These are phyloP conservation scores for Dynastes hyllus DNA, from an alignment of 2,888 invertebrate genomes.

Conservation along the genomic window DNA sequence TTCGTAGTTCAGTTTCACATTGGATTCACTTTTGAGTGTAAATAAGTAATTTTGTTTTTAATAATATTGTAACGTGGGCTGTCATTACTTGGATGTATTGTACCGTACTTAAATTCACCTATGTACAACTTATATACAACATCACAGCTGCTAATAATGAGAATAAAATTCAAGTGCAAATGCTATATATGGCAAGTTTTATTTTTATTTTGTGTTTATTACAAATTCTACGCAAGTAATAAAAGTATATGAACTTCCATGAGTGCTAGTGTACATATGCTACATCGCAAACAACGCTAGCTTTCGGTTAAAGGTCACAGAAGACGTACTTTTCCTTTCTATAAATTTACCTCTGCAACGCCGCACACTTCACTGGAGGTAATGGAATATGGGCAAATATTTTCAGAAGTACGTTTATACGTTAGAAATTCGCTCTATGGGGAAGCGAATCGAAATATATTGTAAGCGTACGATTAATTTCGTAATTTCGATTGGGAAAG, in stretches of 20 bases:
- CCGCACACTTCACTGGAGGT: neutral
- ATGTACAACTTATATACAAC: too few species aligned
- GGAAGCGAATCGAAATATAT: conserved; percentile 6
- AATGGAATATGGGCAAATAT: neutral
- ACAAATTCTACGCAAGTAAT: neutral
- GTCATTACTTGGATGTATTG: too few species aligned
- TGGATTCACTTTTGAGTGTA: too few species aligned
- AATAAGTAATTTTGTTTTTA: too few species aligned
- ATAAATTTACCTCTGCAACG: conserved; percentile 1
- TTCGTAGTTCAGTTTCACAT: too few species aligned
- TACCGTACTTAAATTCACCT: too few species aligned
- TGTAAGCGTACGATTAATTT: conserved; percentile 4
- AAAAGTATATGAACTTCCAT: neutral
- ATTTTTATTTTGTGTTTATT: neutral
- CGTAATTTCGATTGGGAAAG: conserved; percentile 29
- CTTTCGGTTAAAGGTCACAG: conserved; percentile 25
- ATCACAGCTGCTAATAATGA: too few species aligned
- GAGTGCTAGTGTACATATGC: neutral
- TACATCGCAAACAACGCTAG: neutral
- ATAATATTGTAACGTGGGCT: too few species aligned
- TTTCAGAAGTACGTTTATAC: neutral
- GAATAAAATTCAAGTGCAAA: too few species aligned
- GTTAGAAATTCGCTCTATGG: conserved; percentile 4
- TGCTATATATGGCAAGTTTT: too few species aligned
- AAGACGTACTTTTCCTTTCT: conserved; percentile 26